Evolutionary conservation across 2,113 vertebrate genomes (phyloP).

Genomic region (Pomatorhinus ruficollis): DNA sequence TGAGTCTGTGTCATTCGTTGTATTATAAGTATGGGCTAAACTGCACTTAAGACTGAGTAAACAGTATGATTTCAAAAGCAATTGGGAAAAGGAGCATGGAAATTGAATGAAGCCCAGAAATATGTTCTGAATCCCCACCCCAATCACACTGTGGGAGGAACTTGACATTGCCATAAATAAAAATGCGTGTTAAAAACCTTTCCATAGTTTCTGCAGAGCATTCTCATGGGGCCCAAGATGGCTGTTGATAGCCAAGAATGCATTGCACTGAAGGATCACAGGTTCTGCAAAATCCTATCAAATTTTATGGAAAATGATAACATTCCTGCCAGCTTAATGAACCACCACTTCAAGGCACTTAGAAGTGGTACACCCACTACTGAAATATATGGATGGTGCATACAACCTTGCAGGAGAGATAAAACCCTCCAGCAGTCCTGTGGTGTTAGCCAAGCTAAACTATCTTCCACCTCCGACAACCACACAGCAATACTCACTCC

Average conservation of each 20-base stretch:
- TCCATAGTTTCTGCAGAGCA: background rate
- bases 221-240: background rate
- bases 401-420: background rate
- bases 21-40: background rate
- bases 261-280: constrained; percentile 6
- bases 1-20: background rate
- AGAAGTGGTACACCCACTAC: background rate
- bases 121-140: constrained; percentile 5
- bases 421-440: background rate
- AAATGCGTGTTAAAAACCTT: constrained; percentile 7
- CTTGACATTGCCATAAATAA: background rate
- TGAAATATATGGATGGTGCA: background rate
- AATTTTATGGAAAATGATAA: constrained; percentile 47
- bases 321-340: constrained; percentile 31
- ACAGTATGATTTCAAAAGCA: constrained; percentile 4
- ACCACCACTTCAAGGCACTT: background rate
- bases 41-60: background rate
- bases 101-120: constrained; percentile 28
- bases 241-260: constrained; percentile 39
- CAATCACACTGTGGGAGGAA: background rate
- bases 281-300: constrained; percentile 44
- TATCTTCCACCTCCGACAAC: background rate
- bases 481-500: background rate
- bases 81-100: background rate
- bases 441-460: background rate